Evolutionary conservation across 2,797 vertebrate species (phyloP).

Genomic region (Halcyon leucocephala): DNA sequence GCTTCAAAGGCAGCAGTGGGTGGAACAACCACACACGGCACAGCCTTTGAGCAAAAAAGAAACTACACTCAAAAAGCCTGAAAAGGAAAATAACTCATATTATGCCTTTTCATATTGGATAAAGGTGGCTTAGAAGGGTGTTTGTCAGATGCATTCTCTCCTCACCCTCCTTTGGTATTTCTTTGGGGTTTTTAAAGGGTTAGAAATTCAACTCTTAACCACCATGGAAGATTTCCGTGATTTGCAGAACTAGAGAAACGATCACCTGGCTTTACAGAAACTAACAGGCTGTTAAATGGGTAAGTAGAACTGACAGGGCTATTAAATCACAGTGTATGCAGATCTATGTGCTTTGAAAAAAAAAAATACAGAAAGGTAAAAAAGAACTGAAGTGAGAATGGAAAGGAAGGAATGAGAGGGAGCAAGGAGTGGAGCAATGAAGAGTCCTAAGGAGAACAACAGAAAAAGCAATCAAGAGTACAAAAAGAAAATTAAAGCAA

Average conservation of each 20-base stretch:
- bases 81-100: neutral
- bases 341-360: neutral
- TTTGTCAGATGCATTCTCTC: neutral
- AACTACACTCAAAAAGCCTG: neutral
- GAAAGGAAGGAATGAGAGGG: neutral
- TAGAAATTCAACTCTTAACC: neutral
- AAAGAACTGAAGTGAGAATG: neutral
- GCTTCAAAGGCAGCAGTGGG: neutral
- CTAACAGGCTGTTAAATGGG: neutral
- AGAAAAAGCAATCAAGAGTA: neutral
- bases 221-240: neutral
- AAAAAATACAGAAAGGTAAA: neutral
- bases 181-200: neutral
- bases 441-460: neutral
- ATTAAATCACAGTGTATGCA: neutral
- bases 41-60: neutral
- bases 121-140: neutral
- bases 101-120: neutral
- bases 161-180: fast-evolving
- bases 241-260: neutral
- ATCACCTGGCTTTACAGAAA: neutral
- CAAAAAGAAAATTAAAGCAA: neutral
- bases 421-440: neutral
- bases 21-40: neutral
- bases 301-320: neutral